Conservation (phyloP, 2,888 invertebrate genomes). For the Incurvaria masculella region DNA sequence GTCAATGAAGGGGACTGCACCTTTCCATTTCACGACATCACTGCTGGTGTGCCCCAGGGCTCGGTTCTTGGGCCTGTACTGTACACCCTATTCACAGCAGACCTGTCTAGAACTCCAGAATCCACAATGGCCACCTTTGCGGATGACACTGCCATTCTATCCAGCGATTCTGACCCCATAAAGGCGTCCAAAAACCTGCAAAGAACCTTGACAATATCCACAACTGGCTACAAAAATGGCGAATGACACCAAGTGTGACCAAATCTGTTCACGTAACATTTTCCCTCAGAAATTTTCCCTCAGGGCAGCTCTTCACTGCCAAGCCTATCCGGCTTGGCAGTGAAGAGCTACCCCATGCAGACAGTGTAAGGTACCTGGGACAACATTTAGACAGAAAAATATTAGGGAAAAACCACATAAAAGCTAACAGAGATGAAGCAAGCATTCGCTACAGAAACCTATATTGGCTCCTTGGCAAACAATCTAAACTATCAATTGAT, state of each 20-base stretch:
- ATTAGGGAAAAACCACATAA: constrained; percentile 8
- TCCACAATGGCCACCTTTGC: constrained; percentile 11
- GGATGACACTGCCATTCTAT: constrained; percentile 11
- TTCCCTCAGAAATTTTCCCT: constrained; percentile 7
- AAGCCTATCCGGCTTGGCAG: constrained; percentile 5
- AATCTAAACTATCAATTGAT: not conserved
- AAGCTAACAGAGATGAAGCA: not conserved
- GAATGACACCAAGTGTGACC: constrained; percentile 8
- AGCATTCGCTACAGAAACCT: not conserved
- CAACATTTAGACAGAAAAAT: constrained; percentile 4
- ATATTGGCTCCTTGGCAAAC: not conserved
- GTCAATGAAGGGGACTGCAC: not conserved
- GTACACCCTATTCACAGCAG: constrained; percentile 6
- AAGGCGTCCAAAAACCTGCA: constrained; percentile 8
- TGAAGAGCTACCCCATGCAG: not conserved
- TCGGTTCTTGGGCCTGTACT: constrained; percentile 3
- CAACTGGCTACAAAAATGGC: constrained; percentile 12
- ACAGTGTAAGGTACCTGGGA: constrained; percentile 7
- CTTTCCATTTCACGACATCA: constrained; percentile 1
- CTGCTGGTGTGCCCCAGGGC: constrained; percentile 7
- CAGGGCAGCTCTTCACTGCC: too few species aligned
- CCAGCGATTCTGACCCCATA: constrained; percentile 3
- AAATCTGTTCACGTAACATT: constrained; percentile 12
- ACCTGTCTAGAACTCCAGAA: constrained; percentile 2
- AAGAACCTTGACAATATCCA: constrained; percentile 2